Conservation (phyloP, 2,113 vertebrate genomes). For the Ameiurus melas region DNA sequence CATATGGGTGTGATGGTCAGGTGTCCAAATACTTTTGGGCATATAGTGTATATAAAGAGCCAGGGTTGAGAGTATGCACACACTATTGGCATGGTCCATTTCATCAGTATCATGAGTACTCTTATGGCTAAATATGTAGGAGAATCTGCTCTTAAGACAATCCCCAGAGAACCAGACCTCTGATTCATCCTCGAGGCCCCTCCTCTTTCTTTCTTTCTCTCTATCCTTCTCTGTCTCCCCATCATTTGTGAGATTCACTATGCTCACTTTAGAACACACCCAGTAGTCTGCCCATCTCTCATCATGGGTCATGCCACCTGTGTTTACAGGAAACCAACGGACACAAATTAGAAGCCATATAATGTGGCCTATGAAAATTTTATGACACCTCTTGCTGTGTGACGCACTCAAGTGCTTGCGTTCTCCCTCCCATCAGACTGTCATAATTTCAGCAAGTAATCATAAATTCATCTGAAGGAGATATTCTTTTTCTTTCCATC, state of each 20-base stretch:
- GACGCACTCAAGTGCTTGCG: conserved; percentile 21
- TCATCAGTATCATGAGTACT: conserved; percentile 28
- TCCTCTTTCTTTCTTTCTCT: background rate
- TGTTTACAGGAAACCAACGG: conserved; percentile 47
- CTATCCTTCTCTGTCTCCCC: background rate
- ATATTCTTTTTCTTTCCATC: conserved; percentile 33
- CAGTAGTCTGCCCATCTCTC: conserved; percentile 47
- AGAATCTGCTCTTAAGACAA: conserved; percentile 19
- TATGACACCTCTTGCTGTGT: conserved; percentile 44
- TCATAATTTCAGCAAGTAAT: conserved; percentile 40
- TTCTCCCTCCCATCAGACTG: conserved; percentile 24
- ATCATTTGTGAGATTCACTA: background rate
- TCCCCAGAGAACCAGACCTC: conserved; percentile 29
- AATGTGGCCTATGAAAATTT: conserved; percentile 55
- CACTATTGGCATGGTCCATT: conserved; percentile 21
- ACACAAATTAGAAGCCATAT: conserved; percentile 54
- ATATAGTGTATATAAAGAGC: background rate
- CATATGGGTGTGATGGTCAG: background rate
- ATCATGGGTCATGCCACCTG: conserved; percentile 40
- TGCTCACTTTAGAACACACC: conserved; percentile 25
- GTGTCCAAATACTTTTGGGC: background rate
- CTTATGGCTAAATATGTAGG: conserved; percentile 51
- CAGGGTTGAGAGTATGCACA: background rate
- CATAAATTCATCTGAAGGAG: conserved; percentile 38
- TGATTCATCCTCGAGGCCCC: background rate